Evolutionary conservation across 2,797 vertebrate genomes (phyloP), one percentile per base, ranked within the genome.

Genomic region (Cirrhinus mrigala): DNA sequence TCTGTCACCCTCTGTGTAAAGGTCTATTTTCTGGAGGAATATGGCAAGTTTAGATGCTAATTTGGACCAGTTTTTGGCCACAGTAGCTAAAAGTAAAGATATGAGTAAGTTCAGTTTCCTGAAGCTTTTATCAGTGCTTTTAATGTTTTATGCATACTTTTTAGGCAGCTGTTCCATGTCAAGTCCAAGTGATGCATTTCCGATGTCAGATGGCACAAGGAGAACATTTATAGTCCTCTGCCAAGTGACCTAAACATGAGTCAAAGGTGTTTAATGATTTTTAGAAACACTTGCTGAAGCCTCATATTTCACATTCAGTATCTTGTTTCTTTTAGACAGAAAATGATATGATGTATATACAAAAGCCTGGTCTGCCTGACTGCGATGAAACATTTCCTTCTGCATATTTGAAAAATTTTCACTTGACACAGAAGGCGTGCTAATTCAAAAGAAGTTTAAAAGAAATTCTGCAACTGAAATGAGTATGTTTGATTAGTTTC

Each of bases 251-350:
- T 15, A 79, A 85, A 80, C 56, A 73, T 11, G 68, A 85, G 68
- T 74, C 77, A 73, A 79, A 85, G 20, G 83, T 79, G 76, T 80
- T 79, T 71, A 84, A 79, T 79, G 66, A 48, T 84, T 84, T 84
- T 79, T 68, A 62, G 66, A 60, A 73, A 71, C 44, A 44, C 29
- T 37, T 77, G 48, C 73, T 56, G 82, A 77, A 77, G 33, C 50
- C 27, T 80, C 68, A 79, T 66, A 64, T 64, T 46, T 85, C 77
- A 79, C 33, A 70, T 78, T 56, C 12, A 1, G 12, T 78, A 48
- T 84, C 82, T 68, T 76, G 50, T 58, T 46, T 69, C n/a, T 70
- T 79, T 85, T 54, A 46, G 54, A 46, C 40, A 64, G 66, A 80
- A 73, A 71, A 33, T 9, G 15, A 54, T 73, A 52, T 50, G 27